Base-by-base conservation (phyloP, 1,140 invertebrate genomes). In the Heliothis subflexa region DNA sequence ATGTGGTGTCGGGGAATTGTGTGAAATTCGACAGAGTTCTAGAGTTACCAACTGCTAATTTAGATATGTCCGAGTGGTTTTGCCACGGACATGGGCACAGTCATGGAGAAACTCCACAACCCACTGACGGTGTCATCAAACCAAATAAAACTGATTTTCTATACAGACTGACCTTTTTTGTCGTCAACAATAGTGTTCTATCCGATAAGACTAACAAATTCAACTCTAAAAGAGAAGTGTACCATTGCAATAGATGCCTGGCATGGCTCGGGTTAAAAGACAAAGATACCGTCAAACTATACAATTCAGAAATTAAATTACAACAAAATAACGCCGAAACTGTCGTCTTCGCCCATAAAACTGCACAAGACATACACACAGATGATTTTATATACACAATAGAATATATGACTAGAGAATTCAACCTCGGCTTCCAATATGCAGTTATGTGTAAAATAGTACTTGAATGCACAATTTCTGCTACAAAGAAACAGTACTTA, bases 1-100 rank as follows among this genome's bases (percentile, higher is more conserved):
- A 95, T 84, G 74, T 88, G 52, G 85, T 96, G 9, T 93, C 93
- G 4, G 80, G 85, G 73, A 79, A 86, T 55, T 74, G 71, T 12
- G 72, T 93, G 0, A 89, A 90, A 49, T 96, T 96, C 90, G 79
- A 94, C 45, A 89, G 95, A 76, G 88, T 96, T 84, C 88, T 96
- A 76, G 95, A 96, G 72, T 86, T 96, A 66, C 95, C 95, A 10
- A 93, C 94, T 1, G 87, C 93, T 47, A 95, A 94, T 93, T 85
- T 94, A 72, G 95, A 96, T 80, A 91, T 94, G 85, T 94, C 91
- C 0, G 95, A 96, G 73, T 96, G 95, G 95, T 96, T 96, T 85
- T 96, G 95, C 80, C 95, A 96, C 81, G 91, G 87, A 3, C 90
- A 92, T 14, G 74, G 84, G 0, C 73, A 76, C 3, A 64, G 78